Evolutionary conservation across 2,113 vertebrate species (phyloP).

Genomic region (Ivindomyrus marchei): DNA sequence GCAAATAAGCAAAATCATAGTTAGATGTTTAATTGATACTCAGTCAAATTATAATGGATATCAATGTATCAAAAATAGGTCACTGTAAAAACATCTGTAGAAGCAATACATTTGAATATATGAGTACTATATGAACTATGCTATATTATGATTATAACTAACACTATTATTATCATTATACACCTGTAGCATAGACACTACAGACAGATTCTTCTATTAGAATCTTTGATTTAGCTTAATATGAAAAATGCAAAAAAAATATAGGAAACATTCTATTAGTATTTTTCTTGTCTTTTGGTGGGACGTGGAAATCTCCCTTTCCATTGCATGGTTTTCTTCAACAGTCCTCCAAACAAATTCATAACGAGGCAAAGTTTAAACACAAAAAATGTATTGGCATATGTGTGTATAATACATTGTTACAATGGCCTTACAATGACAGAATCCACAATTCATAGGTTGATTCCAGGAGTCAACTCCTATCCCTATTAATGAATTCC

Average conservation of each 20-base stretch:
- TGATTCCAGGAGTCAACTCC: conserved; percentile 50
- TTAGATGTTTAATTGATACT: neutral
- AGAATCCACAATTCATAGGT: conserved; percentile 48
- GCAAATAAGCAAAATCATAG: neutral
- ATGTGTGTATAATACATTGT: neutral
- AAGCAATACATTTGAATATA: neutral
- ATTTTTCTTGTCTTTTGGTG: neutral
- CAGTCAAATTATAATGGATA: neutral
- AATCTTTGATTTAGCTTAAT: neutral
- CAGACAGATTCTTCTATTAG: neutral
- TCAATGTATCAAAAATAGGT: neutral
- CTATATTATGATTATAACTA: neutral
- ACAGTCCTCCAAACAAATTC: neutral
- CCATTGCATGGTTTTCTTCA: neutral
- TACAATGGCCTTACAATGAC: neutral
- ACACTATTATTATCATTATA: neutral
- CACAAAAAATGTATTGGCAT: neutral
- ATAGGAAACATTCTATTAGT: neutral
- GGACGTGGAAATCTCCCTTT: neutral
- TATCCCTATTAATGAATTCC: conserved; percentile 41
- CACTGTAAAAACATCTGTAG: neutral
- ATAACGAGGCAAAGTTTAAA: neutral
- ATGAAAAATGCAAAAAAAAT: neutral
- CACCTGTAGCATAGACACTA: neutral
- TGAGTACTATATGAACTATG: neutral